Evolutionary conservation across 2,888 invertebrate genomes (phyloP), one percentile per base, ranked within the genome.

Genomic region (Stenolophus ochropezus): DNA sequence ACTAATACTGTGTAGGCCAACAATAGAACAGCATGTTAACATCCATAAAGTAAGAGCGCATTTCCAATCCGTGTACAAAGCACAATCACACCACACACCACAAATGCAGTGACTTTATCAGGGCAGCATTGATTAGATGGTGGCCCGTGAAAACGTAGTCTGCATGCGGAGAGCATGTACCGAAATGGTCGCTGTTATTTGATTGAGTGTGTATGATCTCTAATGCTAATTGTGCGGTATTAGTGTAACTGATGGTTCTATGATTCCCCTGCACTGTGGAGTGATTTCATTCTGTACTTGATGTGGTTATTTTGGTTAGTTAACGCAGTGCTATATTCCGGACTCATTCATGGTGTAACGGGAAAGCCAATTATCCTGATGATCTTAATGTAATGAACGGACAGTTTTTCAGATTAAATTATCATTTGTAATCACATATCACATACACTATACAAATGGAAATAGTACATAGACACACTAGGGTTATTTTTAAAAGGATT

Each of bases 191-290:
- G 61, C 27, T 61, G 27, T 61, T 21, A 25, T 61, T 33, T 69
- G 65, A 69, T 69, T 69, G 33, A 69, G 65, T 69, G 65, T 61
- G 27, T 69, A 27, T 69, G 65, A 69, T 69, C 65, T 58, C 65
- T 69, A 33, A 69, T 69, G 65, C 65, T 69, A 69, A 69, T 69
- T 69, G 33, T 33, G 65, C 33, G 65, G 65, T 69, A 69, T 69
- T 69, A 69, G 65, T 33, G 65, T 18, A 69, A 33, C 65, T 69
- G 65, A 27, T 69, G 65, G 65, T 69, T 69, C 33, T 69, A 69
- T 33, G 65, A 69, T 27, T 33, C 33, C 27, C 16, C 8, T 69
- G 11, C 5, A 11, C n/a, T 3, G 33, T 33, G 65, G 65, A 69
- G 33, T 69, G 65, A 27, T 69, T 65, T 65, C 65, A 65, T 65